Base-by-base conservation (phyloP, 2,888 invertebrate genomes). In the Nycteola revayana region DNA sequence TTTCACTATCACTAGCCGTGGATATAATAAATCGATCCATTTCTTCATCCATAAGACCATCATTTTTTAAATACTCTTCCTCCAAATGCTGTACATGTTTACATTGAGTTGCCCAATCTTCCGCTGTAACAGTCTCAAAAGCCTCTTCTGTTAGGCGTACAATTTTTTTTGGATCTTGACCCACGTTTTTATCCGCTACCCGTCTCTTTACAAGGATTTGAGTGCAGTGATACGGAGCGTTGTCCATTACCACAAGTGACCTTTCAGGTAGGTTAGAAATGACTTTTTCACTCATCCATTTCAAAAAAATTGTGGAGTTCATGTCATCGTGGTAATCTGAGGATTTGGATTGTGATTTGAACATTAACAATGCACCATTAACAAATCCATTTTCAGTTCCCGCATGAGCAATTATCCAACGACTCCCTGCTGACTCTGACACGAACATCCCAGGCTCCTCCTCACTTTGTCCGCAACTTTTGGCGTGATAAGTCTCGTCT, bases 221-320 rank as follows among this genome's bases (percentile, higher is more conserved):
- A 17, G 40, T 38, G 25, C 38, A 40, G 22, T 56, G 51, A 24
- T 51, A 49, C 17, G 43, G 33, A 25, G 49, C 52, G 21, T 53
- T n/a, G n/a, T n/a, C n/a, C n/a, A n/a, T n/a, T n/a, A n/a, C n/a
- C n/a, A n/a, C n/a, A n/a, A n/a, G n/a, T 53, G 28, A 44, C 21
- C 26, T 32, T 29, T 35, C 32, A 25, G 45, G 43, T 33, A 51
- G 36, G 32, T 53, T 50, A 24, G 53, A 44, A 10, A 48, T 36
- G 8, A 40, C 9, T 9, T 33, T 36, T 30, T 33, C 33, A 32
- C n/a, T 52, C 28, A 43, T 25, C 44, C 50, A 45, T 32, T 52
- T 48, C 9, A 25, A 14, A 35, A 48, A 43, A 22, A 23, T 51
- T 3, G 29, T 28, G 17, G 33, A 27, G 27, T 53, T 53, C 43